phyloP scores from a whole-genome alignment of 2,888 invertebrate genomes.

The Nipponacmea schrenckii region DNA sequence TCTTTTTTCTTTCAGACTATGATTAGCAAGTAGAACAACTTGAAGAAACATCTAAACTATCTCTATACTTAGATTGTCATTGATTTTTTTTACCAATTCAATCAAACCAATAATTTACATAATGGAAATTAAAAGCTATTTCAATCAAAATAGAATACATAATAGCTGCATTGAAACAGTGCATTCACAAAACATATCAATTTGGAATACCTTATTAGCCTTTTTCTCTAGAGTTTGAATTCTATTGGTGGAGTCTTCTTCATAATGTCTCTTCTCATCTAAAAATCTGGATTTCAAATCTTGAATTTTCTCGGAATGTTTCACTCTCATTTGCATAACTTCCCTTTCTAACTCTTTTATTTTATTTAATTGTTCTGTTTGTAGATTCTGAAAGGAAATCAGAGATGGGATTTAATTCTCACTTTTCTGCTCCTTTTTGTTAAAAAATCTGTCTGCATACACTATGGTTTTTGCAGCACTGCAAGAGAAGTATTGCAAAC shows the following conservation, averaged over 20 bases:
- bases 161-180: no score
- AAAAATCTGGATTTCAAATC: conserved; percentile 64
- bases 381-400: conserved; percentile 52
- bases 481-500: neutral
- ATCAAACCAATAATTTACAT: no score
- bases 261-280: conserved; percentile 60
- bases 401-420: neutral
- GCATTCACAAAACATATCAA: no score
- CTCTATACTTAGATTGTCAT: no score
- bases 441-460: neutral
- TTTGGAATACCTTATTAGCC: conserved; percentile 64
- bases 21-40: no score
- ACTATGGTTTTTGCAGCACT: neutral
- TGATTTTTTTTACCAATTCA: no score
- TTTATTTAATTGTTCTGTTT: conserved; percentile 60
- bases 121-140: no score
- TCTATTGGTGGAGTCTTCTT: conserved; percentile 61
- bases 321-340: conserved; percentile 60
- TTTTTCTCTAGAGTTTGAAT: conserved; percentile 62
- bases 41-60: no score
- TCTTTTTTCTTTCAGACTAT: no score
- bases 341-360: conserved; percentile 64
- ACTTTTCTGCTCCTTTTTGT: neutral
- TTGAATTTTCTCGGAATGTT: conserved; percentile 64
- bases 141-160: no score